Evolutionary conservation across 2,888 invertebrate species (phyloP).

Genomic region (Drosophila nigricruria): DNA sequence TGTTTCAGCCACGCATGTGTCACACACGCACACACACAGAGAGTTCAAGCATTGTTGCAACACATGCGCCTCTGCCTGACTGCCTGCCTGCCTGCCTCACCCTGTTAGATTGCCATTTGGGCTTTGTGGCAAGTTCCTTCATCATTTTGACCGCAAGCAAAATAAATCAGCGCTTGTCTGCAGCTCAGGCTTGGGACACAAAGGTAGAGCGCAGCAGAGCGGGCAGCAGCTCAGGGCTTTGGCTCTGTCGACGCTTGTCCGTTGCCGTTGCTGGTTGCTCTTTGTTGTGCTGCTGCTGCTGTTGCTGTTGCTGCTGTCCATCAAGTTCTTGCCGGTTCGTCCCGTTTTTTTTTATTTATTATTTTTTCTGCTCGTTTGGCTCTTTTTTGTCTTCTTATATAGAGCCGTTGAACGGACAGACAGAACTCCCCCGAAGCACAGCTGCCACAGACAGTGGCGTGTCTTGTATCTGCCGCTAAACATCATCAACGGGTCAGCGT

Average conservation of each 20-base stretch:
- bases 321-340: conserved; percentile 53
- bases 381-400: conserved; percentile 36
- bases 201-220: background rate
- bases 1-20: conserved; percentile 20
- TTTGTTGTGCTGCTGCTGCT: conserved; percentile 38
- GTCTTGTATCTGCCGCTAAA: conserved; percentile 63
- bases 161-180: conserved; percentile 80
- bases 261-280: conserved; percentile 37
- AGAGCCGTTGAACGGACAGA: conserved; percentile 41
- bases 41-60: conserved; percentile 6
- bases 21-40: conserved; percentile 6
- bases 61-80: conserved; percentile 3
- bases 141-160: conserved; percentile 77
- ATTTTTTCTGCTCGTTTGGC: conserved; percentile 11
- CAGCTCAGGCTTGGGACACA: conserved; percentile 31
- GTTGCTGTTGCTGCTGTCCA: conserved; percentile 60
- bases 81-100: background rate
- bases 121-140: conserved; percentile 66
- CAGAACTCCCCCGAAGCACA: conserved; percentile 46
- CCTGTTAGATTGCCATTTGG: conserved; percentile 52
- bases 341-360: conserved; percentile 46
- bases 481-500: conserved; percentile 67
- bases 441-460: conserved; percentile 62
- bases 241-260: conserved; percentile 54
- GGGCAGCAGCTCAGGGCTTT: conserved; percentile 28